A percentile compares a stretch with the other conserved stretches of the same genome.
Conservation (phyloP, 2,888 invertebrate species). For the Eristalis arbustorum region DNA sequence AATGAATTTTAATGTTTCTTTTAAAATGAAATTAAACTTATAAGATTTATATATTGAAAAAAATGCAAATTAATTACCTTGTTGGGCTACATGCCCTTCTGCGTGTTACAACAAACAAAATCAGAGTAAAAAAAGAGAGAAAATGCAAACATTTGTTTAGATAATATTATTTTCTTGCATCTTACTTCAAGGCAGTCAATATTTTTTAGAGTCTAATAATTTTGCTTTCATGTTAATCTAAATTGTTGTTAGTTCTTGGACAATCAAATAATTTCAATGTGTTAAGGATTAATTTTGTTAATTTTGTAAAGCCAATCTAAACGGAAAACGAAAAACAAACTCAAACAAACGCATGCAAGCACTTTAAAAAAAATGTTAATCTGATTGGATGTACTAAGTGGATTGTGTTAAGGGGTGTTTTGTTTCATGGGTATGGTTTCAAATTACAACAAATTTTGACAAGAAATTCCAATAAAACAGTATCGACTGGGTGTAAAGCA, state of each 20-base stretch:
- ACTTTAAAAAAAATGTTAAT: conserved; percentile 16
- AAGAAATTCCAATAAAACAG: neutral
- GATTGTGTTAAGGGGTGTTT: neutral
- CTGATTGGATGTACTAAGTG: conserved; percentile 9
- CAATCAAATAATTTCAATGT: neutral
- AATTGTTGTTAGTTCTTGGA: neutral
- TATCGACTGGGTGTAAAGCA: conserved; percentile 12
- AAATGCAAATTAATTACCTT: conserved; percentile 81
- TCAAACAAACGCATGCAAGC: conserved; percentile 33
- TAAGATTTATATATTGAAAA: neutral
- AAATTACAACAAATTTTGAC: neutral
- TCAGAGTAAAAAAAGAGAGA: conserved; percentile 71
- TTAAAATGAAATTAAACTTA: neutral
- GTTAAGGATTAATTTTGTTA: neutral
- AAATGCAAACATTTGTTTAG: conserved; percentile 65
- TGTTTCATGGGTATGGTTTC: neutral
- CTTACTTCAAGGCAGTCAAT: conserved; percentile 59
- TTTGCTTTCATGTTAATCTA: neutral
- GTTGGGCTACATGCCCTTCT: conserved; percentile 85
- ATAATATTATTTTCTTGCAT: conserved; percentile 63
- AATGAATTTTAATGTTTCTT: conserved; percentile 20
- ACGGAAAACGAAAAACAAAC: conserved; percentile 10
- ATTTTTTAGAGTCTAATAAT: neutral
- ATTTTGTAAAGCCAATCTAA: neutral
- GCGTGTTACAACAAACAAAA: conserved; percentile 72